These are phyloP conservation scores for Anguilla megastoma DNA, from an alignment of 2,797 vertebrate species.

Conservation along the genomic window DNA sequence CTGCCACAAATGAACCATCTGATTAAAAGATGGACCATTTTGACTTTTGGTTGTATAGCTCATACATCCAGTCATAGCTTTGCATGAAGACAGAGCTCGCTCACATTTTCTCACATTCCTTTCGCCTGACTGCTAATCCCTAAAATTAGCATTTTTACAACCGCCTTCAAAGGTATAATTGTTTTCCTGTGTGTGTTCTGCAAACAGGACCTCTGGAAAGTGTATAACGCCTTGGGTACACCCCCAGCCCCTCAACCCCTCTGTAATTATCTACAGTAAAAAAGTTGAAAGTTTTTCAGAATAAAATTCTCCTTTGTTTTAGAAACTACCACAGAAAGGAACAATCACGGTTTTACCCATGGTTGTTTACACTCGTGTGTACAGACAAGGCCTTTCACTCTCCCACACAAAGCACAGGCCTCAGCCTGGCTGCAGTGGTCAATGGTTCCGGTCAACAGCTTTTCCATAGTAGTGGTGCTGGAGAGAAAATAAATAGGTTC, in stretches of 20 bases:
- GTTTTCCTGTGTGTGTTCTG: conserved; percentile 10
- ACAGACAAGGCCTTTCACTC: background rate
- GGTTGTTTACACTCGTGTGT: background rate
- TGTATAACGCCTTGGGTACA: background rate
- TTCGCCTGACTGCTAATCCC: conserved; percentile 29
- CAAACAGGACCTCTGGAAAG: background rate
- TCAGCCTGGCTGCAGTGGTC: background rate
- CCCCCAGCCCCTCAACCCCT: background rate
- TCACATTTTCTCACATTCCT: conserved; percentile 16
- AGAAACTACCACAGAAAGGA: background rate
- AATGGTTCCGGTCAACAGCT: background rate
- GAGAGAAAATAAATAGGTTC: conserved; percentile 25
- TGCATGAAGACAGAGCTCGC: background rate
- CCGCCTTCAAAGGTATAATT: conserved; percentile 30
- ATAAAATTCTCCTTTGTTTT: background rate
- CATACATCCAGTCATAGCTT: background rate
- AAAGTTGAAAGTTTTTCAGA: conserved; percentile 23
- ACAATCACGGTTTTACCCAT: conserved; percentile 6
- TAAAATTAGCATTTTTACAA: conserved; percentile 27
- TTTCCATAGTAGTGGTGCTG: conserved; percentile 7
- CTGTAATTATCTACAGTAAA: conserved; percentile 18
- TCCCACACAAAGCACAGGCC: background rate
- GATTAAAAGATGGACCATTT: conserved; percentile 1
- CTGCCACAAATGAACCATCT: background rate
- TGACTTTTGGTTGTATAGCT: conserved; percentile 4